Evolutionary conservation across 2,888 invertebrate genomes (phyloP).

Genomic region (Limnephilus marmoratus): DNA sequence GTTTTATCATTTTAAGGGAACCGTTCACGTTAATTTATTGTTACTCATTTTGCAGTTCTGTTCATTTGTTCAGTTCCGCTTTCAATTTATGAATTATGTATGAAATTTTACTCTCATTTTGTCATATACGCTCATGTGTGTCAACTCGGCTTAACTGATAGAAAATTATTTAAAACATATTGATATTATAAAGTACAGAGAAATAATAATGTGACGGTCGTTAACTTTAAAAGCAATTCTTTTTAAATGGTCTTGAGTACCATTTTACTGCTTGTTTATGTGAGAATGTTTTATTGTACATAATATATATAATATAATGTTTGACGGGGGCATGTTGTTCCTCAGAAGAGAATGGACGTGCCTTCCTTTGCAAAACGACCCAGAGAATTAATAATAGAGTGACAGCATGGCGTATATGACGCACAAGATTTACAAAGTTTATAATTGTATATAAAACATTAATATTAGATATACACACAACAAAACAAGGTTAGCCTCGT

Average conservation of each 20-base stretch:
- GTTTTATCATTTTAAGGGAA: conserved; percentile 41
- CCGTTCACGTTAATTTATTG: conserved; percentile 31
- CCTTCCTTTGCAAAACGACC: neutral
- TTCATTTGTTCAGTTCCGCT: neutral
- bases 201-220: neutral
- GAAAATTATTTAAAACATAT: neutral
- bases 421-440: conserved; percentile 62
- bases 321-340: neutral
- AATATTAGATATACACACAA: conserved; percentile 65
- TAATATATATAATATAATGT: neutral
- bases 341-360: neutral
- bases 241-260: neutral
- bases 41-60: conserved; percentile 17
- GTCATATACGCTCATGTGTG: conserved; percentile 42
- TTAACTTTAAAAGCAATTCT: neutral
- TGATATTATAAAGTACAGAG: conserved; percentile 2
- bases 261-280: neutral
- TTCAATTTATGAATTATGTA: conserved; percentile 46
- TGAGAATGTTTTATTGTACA: neutral
- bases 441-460: conserved; percentile 47
- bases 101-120: conserved; percentile 5
- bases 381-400: neutral
- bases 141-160: neutral
- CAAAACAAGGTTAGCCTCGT: conserved; percentile 65
- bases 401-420: conserved; percentile 35